Base-by-base conservation (phyloP, 1,140 invertebrate species). In the Neotoxoptera formosana region DNA sequence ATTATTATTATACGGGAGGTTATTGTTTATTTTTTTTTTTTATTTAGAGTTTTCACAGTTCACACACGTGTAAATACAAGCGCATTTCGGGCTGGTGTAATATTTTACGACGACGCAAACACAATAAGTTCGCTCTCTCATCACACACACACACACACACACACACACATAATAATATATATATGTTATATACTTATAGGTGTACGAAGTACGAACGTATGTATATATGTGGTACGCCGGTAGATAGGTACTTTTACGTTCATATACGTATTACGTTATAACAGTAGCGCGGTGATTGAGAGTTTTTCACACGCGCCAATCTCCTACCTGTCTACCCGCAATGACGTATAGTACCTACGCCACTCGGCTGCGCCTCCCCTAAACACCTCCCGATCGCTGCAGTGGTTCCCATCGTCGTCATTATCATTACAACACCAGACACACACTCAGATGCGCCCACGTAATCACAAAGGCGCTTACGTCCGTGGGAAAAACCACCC, bases 271-370 rank as follows among this genome's bases (percentile, higher is more conserved):
- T 83, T n/a, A 48, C 30, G 30, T 17, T 86, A 41, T 51, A 51
- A 88, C 86, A 51, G 84, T 87, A 88, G n/a, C n/a, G 23, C 89
- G 89, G 36, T 67, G 53, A 90, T 67, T 90, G 53, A 45, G 36
- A 67, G 53, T 90, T 90, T 90, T 90, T 90, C 88, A 90, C 88
- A 60, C 88, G 53, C 88, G 88, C 88, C 88, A 90, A 60, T 90
- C 48, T 89, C 20, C n/a, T 53, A 90, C 51, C 51, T 90, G 23
- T 90, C 88, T 89, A 23, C n/a, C 34, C 56, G 7, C 88, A 41
- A 60, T 47, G 51, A 53, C 87, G 87, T 51, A 23, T 56, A 21
- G 87, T 48, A 30, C 45, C 17, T 60, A 76, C 60, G 41, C 76
- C 9, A 67, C 47, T 34, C 86, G 7, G 11, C 30, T n/a, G n/a